These are phyloP conservation scores for Cepphus grylle DNA, from an alignment of 2,113 vertebrate genomes.

Conservation along the genomic window DNA sequence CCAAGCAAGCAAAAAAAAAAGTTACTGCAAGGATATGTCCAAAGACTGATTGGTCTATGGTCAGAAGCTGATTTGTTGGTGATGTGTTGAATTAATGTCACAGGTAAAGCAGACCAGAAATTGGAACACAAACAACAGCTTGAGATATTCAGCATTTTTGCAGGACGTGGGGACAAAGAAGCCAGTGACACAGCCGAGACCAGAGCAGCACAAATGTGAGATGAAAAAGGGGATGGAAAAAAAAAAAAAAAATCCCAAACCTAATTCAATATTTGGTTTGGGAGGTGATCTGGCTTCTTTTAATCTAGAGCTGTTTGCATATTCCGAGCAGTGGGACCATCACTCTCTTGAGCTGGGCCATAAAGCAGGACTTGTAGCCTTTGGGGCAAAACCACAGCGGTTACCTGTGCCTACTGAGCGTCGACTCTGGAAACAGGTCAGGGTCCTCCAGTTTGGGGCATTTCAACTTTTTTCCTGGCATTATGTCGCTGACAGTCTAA, in stretches of 20 bases:
- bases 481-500: neutral
- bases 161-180: constrained; percentile 3
- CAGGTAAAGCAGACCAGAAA: neutral
- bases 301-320: constrained; percentile 36
- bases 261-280: constrained; percentile 51
- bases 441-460: neutral
- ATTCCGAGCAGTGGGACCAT: constrained; percentile 10
- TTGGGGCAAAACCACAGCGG: neutral
- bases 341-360: neutral
- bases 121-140: neutral
- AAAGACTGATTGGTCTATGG: neutral
- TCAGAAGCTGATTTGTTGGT: neutral
- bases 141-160: neutral
- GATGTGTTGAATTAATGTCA: neutral
- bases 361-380: constrained; percentile 21
- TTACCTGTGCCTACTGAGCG: neutral
- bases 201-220: constrained; percentile 21
- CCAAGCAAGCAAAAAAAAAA: neutral
- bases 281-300: constrained; percentile 55
- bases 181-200: neutral
- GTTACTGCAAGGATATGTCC: neutral
- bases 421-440: neutral
- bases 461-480: neutral
- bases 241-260: neutral
- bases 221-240: constrained; percentile 12